phyloP scores from a whole-genome alignment of 2,797 vertebrate species.

The Myotis planiceps region DNA sequence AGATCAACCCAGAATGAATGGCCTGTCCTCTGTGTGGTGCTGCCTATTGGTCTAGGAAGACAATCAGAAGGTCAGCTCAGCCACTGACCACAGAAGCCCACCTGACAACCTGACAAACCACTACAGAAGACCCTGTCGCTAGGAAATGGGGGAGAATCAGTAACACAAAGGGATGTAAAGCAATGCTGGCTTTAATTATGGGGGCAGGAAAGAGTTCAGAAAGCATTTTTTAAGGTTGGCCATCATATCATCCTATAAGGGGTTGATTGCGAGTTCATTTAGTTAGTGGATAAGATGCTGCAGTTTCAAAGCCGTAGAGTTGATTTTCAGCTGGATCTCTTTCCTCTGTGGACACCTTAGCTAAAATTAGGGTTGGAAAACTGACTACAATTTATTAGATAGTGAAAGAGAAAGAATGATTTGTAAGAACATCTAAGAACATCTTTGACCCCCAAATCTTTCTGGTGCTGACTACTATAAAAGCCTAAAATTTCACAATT shows the following conservation, averaged over 20 bases:
- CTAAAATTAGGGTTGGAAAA: neutral
- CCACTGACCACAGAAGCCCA: constrained; percentile 43
- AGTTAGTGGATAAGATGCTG: constrained; percentile 55
- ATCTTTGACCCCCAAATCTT: neutral
- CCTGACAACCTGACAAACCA: neutral
- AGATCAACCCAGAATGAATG: constrained; percentile 69
- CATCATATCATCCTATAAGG: constrained; percentile 62
- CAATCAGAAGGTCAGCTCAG: constrained; percentile 60
- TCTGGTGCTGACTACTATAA: neutral
- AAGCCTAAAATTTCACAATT: neutral
- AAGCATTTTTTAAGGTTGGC: constrained; percentile 66
- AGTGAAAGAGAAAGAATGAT: neutral
- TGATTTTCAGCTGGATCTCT: neutral
- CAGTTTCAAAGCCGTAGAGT: constrained; percentile 50
- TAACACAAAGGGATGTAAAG: neutral
- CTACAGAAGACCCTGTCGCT: neutral
- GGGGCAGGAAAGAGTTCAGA: neutral
- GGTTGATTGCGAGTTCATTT: neutral
- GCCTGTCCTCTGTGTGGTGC: constrained; percentile 51
- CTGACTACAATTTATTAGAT: neutral
- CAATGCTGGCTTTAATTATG: constrained; percentile 56
- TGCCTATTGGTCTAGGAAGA: constrained; percentile 62
- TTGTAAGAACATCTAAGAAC: neutral
- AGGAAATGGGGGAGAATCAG: constrained; percentile 11
- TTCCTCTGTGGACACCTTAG: neutral